Evolutionary conservation across 2,888 invertebrate species (phyloP), one percentile per base, ranked within the genome.

Genomic region (Apodemia duryi): DNA sequence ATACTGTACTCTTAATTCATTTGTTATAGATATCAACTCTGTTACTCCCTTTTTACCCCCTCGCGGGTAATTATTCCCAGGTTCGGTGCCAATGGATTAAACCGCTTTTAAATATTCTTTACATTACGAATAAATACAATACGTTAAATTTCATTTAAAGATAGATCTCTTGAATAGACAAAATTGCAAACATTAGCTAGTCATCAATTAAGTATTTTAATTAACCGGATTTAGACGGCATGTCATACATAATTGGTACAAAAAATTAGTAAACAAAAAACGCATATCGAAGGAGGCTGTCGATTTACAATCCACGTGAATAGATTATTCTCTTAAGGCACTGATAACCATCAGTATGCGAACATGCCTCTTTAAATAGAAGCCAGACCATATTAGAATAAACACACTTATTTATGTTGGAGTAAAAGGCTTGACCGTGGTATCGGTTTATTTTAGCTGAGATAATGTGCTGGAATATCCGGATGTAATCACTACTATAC

Each of bases 121-220:
- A 32, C 32, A 32, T 32, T 32, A 32, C 32, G 4, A 1, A 38
- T 6, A 38, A 6, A 38, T 38, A 38, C 5, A 38, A 38, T 38
- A 38, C 6, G 1, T 38, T 6, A 38, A 38, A 38, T 6, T 6
- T 38, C 6, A 38, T 5, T 38, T 6, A 5, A 5, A 38, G 6
- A 38, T 1, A 38, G 10, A 43, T 2, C 10, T 10, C 10, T 43
- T 10, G 29, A 54, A 54, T 54, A 9, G 5, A 9, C 54, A 54
- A 3, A 28, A 6, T 29, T 10, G 54, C 9, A 29, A 21, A 51
- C 10, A 10, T 51, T 1, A 29, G 3, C 28, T 54, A 10, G 54
- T 54, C 54, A 54, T 54, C 29, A 54, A 54, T 54, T 28, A 29
- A 54, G 9, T 54, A 54, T 54, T 54, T 54, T 54, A 54, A 54